phyloP scores from a whole-genome alignment of 2,797 vertebrate genomes.

The Enteromius argenteus region DNA sequence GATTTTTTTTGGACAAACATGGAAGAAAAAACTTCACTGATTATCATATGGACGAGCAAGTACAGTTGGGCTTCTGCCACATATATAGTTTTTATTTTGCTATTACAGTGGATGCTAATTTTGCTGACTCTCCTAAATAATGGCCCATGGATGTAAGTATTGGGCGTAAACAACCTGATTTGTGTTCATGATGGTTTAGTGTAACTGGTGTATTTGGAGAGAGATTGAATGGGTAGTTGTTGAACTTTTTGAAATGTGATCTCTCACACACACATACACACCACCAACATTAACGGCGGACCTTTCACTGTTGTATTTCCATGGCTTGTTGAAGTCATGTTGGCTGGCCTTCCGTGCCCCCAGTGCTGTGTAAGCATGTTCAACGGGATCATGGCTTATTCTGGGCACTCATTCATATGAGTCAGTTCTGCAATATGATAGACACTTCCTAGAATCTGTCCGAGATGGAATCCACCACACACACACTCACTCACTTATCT shows the following conservation, averaged over 20 bases:
- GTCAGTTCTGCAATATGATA: conserved; percentile 40
- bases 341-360: background rate
- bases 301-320: conserved; percentile 25
- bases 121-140: background rate
- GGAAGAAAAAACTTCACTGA: background rate
- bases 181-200: background rate
- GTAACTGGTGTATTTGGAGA: background rate
- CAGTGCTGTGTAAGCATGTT: conserved; percentile 42
- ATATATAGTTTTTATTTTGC: background rate
- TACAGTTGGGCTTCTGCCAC: background rate
- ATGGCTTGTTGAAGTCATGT: conserved; percentile 10
- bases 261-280: background rate
- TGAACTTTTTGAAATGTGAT: conserved; percentile 4
- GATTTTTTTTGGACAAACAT: background rate
- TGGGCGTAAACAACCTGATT: background rate
- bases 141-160: background rate
- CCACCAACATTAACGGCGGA: background rate
- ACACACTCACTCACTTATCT: background rate
- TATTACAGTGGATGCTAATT: background rate
- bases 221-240: background rate
- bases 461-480: background rate
- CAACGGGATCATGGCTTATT: conserved; percentile 48
- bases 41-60: background rate
- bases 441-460: conserved; percentile 49
- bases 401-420: conserved; percentile 46